Percentiles rank a stretch among this genome's conserved stretches.
Conservation (phyloP, 1,140 invertebrate species). For the Dryas iulia region DNA sequence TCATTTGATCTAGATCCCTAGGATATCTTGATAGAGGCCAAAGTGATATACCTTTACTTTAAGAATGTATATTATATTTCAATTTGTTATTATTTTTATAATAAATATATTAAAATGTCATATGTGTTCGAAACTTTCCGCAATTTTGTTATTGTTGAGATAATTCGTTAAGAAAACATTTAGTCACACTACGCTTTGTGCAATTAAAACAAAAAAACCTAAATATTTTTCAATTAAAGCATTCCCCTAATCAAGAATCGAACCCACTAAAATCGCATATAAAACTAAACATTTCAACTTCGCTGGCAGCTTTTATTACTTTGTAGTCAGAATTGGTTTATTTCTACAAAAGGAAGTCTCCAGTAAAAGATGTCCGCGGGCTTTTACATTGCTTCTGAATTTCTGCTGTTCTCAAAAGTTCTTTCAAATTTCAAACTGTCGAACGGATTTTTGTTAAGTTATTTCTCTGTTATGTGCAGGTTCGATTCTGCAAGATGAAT, state of each 20-base stretch:
- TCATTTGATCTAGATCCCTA: too few species aligned
- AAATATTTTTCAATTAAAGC: too few species aligned
- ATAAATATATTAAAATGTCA: too few species aligned
- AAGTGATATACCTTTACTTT: too few species aligned
- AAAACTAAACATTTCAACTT: background rate
- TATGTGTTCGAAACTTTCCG: too few species aligned
- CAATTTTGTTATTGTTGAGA: too few species aligned
- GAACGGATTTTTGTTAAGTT: background rate
- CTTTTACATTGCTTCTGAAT: slow-evolving; percentile 49
- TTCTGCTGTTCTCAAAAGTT: slow-evolving; percentile 20
- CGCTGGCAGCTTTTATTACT: background rate
- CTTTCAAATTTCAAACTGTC: background rate
- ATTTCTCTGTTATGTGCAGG: background rate
- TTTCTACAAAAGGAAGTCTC: slow-evolving; percentile 42
- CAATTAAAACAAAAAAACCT: too few species aligned
- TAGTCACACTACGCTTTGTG: too few species aligned
- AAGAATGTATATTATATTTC: too few species aligned
- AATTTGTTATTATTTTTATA: too few species aligned
- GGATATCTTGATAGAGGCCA: too few species aligned
- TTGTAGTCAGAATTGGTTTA: background rate
- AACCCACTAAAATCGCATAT: background rate
- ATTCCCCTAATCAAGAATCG: background rate
- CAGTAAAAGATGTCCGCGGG: slow-evolving; percentile 46
- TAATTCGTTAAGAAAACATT: too few species aligned
- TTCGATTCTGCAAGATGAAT: background rate